Conservation (phyloP, 2,113 vertebrate genomes). For the Prionailurus bengalensis region DNA sequence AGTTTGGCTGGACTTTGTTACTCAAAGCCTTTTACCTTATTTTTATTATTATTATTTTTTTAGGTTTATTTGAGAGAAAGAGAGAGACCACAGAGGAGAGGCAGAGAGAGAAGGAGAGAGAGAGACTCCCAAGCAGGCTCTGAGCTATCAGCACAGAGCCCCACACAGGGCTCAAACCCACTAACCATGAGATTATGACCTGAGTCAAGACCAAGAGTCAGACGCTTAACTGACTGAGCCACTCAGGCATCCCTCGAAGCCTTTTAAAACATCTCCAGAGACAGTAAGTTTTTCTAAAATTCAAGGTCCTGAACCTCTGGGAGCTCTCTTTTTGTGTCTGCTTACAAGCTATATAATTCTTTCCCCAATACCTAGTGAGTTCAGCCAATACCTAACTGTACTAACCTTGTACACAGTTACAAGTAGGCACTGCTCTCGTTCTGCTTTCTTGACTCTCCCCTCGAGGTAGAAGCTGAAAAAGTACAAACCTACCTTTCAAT, state of each 20-base stretch:
- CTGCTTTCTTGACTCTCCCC: background rate
- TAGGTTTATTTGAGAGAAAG: no score
- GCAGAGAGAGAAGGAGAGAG: no score
- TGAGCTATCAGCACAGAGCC: no score
- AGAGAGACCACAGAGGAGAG: no score
- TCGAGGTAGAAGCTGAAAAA: background rate
- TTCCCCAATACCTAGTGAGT: background rate
- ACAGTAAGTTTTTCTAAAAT: background rate
- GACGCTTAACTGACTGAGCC: no score
- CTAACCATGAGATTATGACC: no score
- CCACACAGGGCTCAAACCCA: no score
- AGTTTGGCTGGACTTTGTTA: background rate
- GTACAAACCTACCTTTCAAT: background rate
- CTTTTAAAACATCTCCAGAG: background rate
- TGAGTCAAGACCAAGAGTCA: no score
- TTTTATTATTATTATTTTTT: no score
- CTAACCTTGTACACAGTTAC: no score
- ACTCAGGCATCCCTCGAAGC: background rate
- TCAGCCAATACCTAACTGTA: background rate
- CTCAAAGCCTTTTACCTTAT: background rate
- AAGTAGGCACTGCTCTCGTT: background rate
- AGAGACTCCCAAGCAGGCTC: no score
- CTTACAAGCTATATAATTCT: background rate
- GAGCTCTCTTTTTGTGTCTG: background rate
- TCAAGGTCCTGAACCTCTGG: background rate